Conservation (phyloP, 2,888 invertebrate species). For the Thymelicus lineola region DNA sequence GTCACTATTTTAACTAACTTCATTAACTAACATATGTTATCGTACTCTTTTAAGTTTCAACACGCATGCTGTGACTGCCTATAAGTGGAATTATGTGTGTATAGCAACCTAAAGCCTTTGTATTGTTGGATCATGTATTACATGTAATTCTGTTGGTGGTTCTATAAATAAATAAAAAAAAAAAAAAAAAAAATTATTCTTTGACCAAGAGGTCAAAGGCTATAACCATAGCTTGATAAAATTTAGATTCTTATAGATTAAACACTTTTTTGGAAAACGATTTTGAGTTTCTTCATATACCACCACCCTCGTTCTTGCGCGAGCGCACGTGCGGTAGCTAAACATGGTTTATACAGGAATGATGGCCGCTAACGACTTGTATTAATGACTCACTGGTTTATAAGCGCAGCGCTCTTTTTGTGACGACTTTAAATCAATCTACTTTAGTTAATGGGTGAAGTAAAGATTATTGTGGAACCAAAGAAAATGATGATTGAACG, state of each 20-base stretch:
- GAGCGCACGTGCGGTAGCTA: slow-evolving; percentile 22
- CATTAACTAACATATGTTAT: too few relatives aligned
- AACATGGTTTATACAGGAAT: slow-evolving; percentile 23
- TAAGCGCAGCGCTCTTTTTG: not conserved
- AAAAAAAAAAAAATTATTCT: too few relatives aligned
- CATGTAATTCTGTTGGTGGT: too few relatives aligned
- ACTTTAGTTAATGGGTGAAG: not conserved
- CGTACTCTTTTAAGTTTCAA: too few relatives aligned
- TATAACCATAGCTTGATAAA: too few relatives aligned
- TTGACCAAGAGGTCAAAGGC: too few relatives aligned
- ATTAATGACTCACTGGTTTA: slow-evolving; percentile 15
- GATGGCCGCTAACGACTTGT: slow-evolving; percentile 22
- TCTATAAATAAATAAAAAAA: too few relatives aligned
- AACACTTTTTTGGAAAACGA: not conserved
- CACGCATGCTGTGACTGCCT: too few relatives aligned
- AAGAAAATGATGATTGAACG: not conserved
- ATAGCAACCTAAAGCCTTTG: too few relatives aligned
- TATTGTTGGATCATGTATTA: too few relatives aligned
- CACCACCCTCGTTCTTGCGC: not conserved
- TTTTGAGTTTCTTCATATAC: not conserved
- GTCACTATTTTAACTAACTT: too few relatives aligned
- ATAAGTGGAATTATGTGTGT: too few relatives aligned
- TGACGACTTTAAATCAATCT: not conserved
- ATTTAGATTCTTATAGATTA: not conserved
- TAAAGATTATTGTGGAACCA: not conserved